Base-by-base conservation (phyloP, 2,888 invertebrate genomes). In the Hylaea fasciaria region DNA sequence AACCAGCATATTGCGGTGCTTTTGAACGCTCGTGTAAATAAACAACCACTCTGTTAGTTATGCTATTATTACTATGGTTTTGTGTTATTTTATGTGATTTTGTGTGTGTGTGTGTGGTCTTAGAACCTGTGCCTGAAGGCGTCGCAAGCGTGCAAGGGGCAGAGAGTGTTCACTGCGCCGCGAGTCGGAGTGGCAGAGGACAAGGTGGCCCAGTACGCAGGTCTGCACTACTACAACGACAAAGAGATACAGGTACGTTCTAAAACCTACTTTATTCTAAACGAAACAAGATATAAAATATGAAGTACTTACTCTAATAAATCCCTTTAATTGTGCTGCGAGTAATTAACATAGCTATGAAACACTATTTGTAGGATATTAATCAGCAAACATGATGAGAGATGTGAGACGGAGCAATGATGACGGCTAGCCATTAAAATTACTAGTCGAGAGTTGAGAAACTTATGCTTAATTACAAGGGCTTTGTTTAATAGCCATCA, bases 71-170 rank as follows among this genome's bases (percentile, higher is more conserved):
- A 78, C 77, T 72, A 73, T 78, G 63, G 67, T 74, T 71, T 72
- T 73, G 68, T 76, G 71, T 75, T 80, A 78, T 80, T 81, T 80
- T 70, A 77, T 71, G 74, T 77, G 74, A 76, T 77, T 77, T 73
- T 73, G 69, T 71, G 51, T 75, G 72, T 73, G 69, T 71, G 51
- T 75, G 72, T 83, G 82, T 88, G 82, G 97, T 97, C 89, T 96
- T 97, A 98, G 93, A 98, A 98, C 88, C 93, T 98, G 66, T 98
- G 98, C 86, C 93, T 98, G 78, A 97, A 97, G 89, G 95, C 96
- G 58, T 95, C 95, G 68, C 97, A 97, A 78, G 97, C 97, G 48
- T 98, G 98, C 91, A 97, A 97, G 86, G 95, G 95, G 41, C 96
- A 95, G 73, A 94, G 97, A 54, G 91, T 94, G 57, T 98, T 96